A percentile compares a stretch with the other conserved stretches of the same genome.
Evolutionary conservation across 2,113 vertebrate species (phyloP).

Genomic region (Mola mola): DNA sequence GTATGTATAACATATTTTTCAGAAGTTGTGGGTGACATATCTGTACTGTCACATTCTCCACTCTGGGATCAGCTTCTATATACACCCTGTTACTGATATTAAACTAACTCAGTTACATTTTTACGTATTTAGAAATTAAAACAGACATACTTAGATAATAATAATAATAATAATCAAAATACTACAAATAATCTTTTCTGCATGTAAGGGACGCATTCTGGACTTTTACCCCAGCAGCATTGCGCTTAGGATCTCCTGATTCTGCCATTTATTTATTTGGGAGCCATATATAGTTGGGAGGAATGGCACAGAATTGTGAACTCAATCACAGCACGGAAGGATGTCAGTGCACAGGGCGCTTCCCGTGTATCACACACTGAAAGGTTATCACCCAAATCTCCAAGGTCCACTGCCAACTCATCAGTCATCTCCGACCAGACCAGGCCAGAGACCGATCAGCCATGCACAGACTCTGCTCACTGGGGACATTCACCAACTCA

Average conservation of each 20-base stretch:
- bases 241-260: constrained; percentile 62
- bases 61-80: too few relatives aligned
- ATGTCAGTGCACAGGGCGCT: constrained; percentile 75
- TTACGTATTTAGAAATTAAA: too few relatives aligned
- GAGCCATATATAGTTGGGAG: constrained; percentile 65
- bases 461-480: constrained; percentile 72
- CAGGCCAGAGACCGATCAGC: constrained; percentile 72
- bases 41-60: too few relatives aligned
- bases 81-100: too few relatives aligned
- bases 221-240: constrained; percentile 44
- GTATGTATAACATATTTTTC: too few relatives aligned
- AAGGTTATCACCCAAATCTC: constrained; percentile 84
- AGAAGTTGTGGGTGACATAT: too few relatives aligned
- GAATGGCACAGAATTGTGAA: constrained; percentile 73
- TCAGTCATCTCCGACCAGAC: constrained; percentile 77
- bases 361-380: constrained; percentile 82
- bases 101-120: too few relatives aligned
- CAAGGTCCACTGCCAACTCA: constrained; percentile 80
- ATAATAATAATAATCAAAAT: too few relatives aligned
- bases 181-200: too few relatives aligned
- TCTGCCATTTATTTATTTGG: constrained; percentile 74
- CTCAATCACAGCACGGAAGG: constrained; percentile 77
- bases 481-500: constrained; percentile 67
- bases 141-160: too few relatives aligned
- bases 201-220: constrained; percentile 4